Evolutionary conservation across 2,888 invertebrate species (phyloP).

Genomic region (Epirrhoe tristata): DNA sequence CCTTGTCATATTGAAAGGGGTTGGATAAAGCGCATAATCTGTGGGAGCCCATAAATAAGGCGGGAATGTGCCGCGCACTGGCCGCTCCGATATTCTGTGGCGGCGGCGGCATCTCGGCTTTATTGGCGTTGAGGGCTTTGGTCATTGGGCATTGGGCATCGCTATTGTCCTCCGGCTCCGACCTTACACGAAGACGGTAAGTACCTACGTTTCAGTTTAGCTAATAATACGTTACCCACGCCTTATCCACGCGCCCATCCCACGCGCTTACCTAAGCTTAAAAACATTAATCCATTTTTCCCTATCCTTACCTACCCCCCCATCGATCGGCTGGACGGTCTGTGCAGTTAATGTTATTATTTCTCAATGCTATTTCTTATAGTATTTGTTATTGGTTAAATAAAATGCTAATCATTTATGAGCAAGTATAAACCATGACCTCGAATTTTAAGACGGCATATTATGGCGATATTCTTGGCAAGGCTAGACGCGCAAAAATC

Average conservation of each 20-base stretch:
- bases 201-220: neutral
- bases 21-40: constrained; percentile 4
- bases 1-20: no score
- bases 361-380: no score
- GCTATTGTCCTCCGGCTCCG: neutral
- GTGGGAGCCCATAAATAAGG: constrained; percentile 1
- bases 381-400: no score
- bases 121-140: neutral
- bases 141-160: neutral
- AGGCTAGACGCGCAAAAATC: constrained; percentile 9
- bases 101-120: neutral
- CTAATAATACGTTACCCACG: neutral
- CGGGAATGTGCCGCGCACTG: constrained; percentile 1
- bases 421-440: neutral
- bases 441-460: constrained; percentile 3
- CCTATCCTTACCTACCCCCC: no score
- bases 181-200: neutral
- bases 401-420: neutral
- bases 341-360: no score
- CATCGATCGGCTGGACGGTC: no score
- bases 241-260: neutral
- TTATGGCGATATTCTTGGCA: neutral
- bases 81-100: constrained; percentile 4
- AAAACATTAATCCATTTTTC: no score
- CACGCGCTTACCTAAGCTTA: no score